phyloP scores from a whole-genome alignment of 2,113 vertebrate species.

The Tapirus terrestris region DNA sequence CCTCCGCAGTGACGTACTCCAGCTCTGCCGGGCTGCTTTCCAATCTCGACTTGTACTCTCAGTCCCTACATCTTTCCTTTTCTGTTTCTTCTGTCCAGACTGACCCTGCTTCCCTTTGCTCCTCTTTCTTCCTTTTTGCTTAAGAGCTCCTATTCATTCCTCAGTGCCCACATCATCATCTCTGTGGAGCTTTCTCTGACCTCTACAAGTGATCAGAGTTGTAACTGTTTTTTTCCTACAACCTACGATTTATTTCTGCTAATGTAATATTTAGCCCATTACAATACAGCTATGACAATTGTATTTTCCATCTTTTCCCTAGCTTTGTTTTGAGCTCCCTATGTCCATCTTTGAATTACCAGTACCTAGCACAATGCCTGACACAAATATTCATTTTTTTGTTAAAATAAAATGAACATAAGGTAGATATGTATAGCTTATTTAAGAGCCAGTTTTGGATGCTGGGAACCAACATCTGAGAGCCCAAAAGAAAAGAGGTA shows the following conservation, averaged over 20 bases:
- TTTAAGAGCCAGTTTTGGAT: background rate
- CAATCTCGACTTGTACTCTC: background rate
- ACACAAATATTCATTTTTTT: background rate
- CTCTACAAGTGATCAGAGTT: background rate
- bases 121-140: background rate
- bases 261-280: background rate
- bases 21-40: background rate
- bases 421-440: background rate
- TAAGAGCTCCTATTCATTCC: background rate
- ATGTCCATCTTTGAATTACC: background rate
- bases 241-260: background rate
- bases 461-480: background rate
- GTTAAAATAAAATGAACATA: slow-evolving; percentile 16
- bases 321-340: background rate
- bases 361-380: background rate
- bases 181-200: background rate
- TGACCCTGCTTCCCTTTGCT: background rate
- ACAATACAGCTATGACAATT: background rate
- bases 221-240: background rate
- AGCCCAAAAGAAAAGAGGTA: background rate
- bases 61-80: background rate
- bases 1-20: background rate
- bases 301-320: background rate
- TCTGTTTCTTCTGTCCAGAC: background rate
- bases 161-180: background rate